phyloP scores from a whole-genome alignment of 2,888 invertebrate species.

The Suillia variegata region DNA sequence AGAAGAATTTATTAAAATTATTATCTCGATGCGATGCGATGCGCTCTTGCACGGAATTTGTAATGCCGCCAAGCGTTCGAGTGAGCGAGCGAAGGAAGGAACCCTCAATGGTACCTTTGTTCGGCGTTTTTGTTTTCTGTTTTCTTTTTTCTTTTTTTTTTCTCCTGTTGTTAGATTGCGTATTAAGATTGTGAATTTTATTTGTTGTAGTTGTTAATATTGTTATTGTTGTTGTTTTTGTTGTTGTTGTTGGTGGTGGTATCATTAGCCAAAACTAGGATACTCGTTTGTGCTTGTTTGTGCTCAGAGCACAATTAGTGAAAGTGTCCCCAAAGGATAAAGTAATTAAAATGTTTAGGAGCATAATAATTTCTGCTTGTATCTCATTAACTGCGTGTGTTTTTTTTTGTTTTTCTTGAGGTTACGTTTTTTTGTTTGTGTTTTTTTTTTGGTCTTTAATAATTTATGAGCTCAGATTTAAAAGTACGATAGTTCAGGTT shows the following conservation, averaged over 20 bases:
- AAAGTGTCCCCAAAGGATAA: slow-evolving; percentile 43
- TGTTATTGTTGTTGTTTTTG: neutral
- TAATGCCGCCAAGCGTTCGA: slow-evolving; percentile 32
- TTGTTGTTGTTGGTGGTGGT: neutral
- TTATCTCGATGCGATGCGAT: slow-evolving; percentile 43
- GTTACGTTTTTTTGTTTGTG: too few relatives aligned
- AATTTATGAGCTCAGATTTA: too few relatives aligned
- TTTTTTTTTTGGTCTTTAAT: too few relatives aligned
- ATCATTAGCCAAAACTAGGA: slow-evolving; percentile 3
- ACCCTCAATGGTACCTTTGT: neutral
- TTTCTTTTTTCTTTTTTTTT: neutral
- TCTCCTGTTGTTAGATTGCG: neutral
- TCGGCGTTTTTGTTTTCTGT: neutral
- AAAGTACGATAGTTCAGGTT: too few relatives aligned
- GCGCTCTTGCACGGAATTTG: slow-evolving; percentile 50
- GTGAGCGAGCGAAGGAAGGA: too few relatives aligned
- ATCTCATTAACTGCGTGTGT: neutral
- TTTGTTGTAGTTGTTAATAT: neutral
- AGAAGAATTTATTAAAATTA: slow-evolving; percentile 50
- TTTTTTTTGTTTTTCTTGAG: neutral
- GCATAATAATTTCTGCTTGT: slow-evolving; percentile 21
- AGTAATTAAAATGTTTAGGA: slow-evolving; percentile 49
- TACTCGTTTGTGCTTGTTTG: neutral
- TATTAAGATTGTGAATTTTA: neutral
- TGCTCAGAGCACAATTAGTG: slow-evolving; percentile 41